These are phyloP conservation scores for Odontocerum albicorne DNA, from an alignment of 2,888 invertebrate genomes.

Conservation along the genomic window DNA sequence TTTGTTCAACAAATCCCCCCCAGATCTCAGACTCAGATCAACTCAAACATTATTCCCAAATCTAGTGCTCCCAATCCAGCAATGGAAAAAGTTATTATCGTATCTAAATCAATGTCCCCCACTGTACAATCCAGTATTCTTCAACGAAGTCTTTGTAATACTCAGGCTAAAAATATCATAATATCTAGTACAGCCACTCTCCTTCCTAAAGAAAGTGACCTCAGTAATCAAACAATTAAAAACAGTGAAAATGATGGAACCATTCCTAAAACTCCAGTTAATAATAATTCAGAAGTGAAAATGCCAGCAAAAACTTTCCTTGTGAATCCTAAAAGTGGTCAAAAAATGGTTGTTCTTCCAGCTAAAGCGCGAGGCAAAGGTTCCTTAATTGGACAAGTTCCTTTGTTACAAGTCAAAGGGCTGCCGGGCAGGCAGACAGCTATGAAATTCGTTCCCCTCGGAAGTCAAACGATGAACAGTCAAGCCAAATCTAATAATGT, in stretches of 20 bases:
- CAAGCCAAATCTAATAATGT: constrained; percentile 42
- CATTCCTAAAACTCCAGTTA: constrained; percentile 45
- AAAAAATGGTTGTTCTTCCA: constrained; percentile 56
- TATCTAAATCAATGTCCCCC: constrained; percentile 42
- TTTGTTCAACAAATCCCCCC: constrained; percentile 40
- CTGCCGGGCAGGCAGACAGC: constrained; percentile 46
- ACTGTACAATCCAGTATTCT: constrained; percentile 26
- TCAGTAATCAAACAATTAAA: constrained; percentile 45
- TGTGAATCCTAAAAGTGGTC: constrained; percentile 54
- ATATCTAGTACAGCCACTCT: constrained; percentile 44
- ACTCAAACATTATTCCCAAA: constrained; percentile 43
- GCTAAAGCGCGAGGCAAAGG: constrained; percentile 50
- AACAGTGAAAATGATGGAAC: constrained; percentile 47
- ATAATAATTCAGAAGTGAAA: constrained; percentile 54
- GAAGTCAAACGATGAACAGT: constrained; percentile 43
- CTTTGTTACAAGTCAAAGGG: constrained; percentile 53
- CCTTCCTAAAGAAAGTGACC: constrained; percentile 43
- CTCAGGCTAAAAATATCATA: constrained; percentile 47
- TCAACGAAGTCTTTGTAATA: constrained; percentile 27
- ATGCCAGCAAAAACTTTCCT: constrained; percentile 55
- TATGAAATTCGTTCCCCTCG: constrained; percentile 55
- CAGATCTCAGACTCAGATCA: constrained; percentile 30
- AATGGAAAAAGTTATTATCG: constrained; percentile 54
- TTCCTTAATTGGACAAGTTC: constrained; percentile 48
- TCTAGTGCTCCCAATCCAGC: constrained; percentile 38